These are phyloP conservation scores for Lethenteron reissneri DNA, from an alignment of 2,113 vertebrate species.

Conservation along the genomic window DNA sequence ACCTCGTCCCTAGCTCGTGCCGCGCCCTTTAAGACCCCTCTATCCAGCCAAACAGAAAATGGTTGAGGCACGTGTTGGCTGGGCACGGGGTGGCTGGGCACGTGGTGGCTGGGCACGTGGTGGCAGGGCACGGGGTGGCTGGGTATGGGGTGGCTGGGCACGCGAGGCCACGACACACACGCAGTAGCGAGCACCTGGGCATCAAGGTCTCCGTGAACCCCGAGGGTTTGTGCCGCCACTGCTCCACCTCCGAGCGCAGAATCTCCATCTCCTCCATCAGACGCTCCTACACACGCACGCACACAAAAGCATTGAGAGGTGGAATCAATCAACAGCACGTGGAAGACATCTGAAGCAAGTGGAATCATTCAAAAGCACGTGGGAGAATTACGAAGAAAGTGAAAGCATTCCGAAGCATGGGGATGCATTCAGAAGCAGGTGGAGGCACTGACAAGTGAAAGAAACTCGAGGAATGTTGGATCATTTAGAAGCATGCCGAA, in stretches of 20 bases:
- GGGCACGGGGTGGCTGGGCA: too few relatives aligned
- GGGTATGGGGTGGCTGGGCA: too few relatives aligned
- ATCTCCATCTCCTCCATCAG: conserved; percentile 83
- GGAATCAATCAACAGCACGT: background rate
- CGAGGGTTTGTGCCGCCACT: conserved; percentile 35
- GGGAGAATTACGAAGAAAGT: background rate
- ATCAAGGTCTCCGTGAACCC: conserved; percentile 1
- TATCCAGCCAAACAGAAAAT: too few relatives aligned
- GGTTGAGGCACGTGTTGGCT: too few relatives aligned
- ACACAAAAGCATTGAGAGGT: background rate
- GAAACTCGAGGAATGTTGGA: background rate
- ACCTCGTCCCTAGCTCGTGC: too few relatives aligned
- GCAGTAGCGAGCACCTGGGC: background rate
- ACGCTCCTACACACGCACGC: conserved; percentile 33
- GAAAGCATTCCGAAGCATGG: background rate
- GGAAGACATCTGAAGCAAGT: background rate
- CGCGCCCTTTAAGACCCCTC: too few relatives aligned
- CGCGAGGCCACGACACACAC: background rate
- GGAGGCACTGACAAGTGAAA: background rate
- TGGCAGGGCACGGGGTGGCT: too few relatives aligned
- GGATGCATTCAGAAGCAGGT: background rate
- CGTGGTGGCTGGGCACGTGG: too few relatives aligned
- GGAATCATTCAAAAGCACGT: background rate
- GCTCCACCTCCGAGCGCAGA: conserved; percentile 66
- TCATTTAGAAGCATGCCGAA: background rate